phyloP scores from a whole-genome alignment of 2,113 vertebrate genomes.

The Cacatua alba region DNA sequence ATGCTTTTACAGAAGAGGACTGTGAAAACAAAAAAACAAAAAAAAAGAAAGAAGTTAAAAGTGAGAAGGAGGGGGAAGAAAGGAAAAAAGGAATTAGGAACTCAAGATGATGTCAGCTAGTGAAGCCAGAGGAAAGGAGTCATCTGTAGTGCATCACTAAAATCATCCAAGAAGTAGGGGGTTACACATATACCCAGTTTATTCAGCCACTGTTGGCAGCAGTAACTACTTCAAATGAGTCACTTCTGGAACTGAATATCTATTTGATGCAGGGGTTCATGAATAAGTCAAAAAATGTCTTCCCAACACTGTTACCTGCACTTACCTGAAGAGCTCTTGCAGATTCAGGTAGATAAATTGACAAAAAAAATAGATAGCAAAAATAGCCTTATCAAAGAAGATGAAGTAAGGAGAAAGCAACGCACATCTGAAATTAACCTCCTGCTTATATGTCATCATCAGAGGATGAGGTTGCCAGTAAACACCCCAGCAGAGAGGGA shows the following conservation, averaged over 20 bases:
- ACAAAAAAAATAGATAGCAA: neutral
- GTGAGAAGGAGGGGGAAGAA: neutral
- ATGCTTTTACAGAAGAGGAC: neutral
- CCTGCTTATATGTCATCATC: neutral
- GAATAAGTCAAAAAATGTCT: conserved; percentile 9
- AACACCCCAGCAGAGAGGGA: neutral
- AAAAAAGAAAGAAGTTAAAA: neutral
- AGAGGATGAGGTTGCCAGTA: neutral
- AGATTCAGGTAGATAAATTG: neutral
- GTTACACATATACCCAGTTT: neutral
- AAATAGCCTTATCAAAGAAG: neutral
- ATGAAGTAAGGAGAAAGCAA: neutral
- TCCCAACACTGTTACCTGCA: neutral
- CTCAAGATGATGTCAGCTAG: neutral
- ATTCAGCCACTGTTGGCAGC: neutral
- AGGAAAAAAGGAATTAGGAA: conserved; percentile 5
- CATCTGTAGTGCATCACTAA: neutral
- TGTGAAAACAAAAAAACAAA: neutral
- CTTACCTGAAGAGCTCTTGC: conserved; percentile 5
- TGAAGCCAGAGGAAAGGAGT: neutral
- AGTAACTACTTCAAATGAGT: conserved; percentile 39
- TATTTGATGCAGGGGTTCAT: neutral
- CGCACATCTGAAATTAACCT: neutral
- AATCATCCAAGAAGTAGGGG: neutral
- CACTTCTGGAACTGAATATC: conserved; percentile 16